A percentile compares a stretch with the other conserved stretches of the same genome.
Conservation (phyloP, 2,797 vertebrate species). For the Nyctalus aviator region DNA sequence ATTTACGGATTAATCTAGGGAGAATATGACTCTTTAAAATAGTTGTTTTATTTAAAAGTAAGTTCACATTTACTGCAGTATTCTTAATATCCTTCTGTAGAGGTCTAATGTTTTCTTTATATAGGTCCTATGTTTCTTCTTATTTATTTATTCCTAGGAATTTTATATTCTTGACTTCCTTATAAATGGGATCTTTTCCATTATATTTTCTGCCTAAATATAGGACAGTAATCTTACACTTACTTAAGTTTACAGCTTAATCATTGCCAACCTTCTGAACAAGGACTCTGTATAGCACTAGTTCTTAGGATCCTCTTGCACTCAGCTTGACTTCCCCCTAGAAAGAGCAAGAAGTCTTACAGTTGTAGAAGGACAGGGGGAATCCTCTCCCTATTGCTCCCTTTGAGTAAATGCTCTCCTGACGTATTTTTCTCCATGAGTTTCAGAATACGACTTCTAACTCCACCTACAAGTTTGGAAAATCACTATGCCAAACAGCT, state of each 20-base stretch:
- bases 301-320: neutral
- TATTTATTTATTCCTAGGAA: slow-evolving; percentile 34
- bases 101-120: neutral
- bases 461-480: neutral
- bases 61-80: slow-evolving; percentile 22
- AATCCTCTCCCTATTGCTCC: neutral
- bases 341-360: neutral
- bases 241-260: slow-evolving; percentile 3
- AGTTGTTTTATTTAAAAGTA: slow-evolving; percentile 17
- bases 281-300: neutral
- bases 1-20: neutral
- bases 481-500: neutral
- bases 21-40: slow-evolving; percentile 38
- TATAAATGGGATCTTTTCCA: slow-evolving; percentile 42
- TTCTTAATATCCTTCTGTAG: neutral
- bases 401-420: neutral
- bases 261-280: neutral
- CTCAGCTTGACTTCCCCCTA: neutral
- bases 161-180: slow-evolving; percentile 36
- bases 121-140: neutral
- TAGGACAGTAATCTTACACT: neutral
- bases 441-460: slow-evolving; percentile 31
- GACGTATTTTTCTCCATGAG: neutral
- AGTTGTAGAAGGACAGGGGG: neutral
- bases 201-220: neutral